phyloP scores from a whole-genome alignment of 2,797 vertebrate species.

The Phalloptychus januarius region DNA sequence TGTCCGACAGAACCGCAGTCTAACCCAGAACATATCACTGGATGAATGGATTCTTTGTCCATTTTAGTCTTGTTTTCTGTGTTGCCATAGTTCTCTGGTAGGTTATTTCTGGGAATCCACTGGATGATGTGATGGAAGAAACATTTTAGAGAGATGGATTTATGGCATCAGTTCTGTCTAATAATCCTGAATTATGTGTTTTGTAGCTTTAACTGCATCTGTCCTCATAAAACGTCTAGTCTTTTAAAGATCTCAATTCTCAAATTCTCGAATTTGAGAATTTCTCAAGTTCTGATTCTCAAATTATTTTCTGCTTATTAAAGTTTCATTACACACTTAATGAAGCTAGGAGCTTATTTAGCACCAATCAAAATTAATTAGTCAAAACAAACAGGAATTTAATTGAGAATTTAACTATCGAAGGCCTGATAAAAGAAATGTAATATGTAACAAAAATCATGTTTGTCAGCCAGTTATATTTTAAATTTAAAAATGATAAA shows the following conservation, averaged over 20 bases:
- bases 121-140: background rate
- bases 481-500: background rate
- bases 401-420: background rate
- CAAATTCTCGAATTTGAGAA: no score
- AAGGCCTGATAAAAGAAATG: background rate
- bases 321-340: background rate
- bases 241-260: background rate
- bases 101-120: background rate
- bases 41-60: background rate
- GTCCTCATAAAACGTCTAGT: background rate
- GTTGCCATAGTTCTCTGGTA: background rate
- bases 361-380: no score
- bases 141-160: background rate
- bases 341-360: background rate
- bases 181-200: background rate
- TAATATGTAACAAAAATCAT: background rate
- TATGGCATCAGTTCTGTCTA: background rate
- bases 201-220: background rate
- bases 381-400: background rate
- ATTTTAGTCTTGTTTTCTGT: background rate
- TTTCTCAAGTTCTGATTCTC: background rate
- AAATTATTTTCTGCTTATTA: background rate
- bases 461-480: background rate
- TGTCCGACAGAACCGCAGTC: constrained; percentile 14
- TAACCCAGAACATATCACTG: background rate